Evolutionary conservation across 2,797 vertebrate species (phyloP).

Genomic region (Falco biarmicus): DNA sequence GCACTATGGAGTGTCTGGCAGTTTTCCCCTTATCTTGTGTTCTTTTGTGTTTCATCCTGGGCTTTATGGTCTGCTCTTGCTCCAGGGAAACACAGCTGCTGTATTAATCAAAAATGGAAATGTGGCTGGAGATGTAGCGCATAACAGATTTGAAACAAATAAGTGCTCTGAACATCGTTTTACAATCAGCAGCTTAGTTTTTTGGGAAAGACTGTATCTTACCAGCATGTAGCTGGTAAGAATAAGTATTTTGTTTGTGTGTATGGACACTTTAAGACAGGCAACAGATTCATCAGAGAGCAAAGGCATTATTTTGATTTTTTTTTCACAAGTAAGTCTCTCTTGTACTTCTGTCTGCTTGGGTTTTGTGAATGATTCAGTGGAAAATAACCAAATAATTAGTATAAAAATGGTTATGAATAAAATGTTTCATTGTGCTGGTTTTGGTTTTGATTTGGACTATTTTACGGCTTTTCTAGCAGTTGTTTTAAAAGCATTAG

Average conservation of each 20-base stretch:
- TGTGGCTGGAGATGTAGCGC: neutral
- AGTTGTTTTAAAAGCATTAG: conserved; percentile 53
- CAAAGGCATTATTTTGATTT: neutral
- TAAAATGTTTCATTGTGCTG: conserved; percentile 7
- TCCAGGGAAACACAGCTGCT: conserved; percentile 62
- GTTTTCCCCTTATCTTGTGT: conserved; percentile 20
- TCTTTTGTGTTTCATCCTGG: conserved; percentile 18
- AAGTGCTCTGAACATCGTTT: conserved; percentile 5
- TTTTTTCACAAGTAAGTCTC: neutral
- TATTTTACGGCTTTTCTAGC: neutral
- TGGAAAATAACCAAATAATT: neutral
- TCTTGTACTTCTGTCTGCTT: neutral
- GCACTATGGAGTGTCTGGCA: neutral
- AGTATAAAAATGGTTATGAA: neutral
- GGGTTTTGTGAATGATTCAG: neutral
- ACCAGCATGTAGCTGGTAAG: neutral
- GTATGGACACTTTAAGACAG: neutral
- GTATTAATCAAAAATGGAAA: conserved; percentile 61
- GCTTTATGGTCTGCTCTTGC: conserved; percentile 28
- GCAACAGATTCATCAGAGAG: neutral
- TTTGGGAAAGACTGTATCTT: neutral
- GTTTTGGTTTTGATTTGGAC: conserved; percentile 28
- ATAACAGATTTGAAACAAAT: neutral
- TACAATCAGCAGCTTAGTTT: neutral
- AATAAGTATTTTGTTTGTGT: neutral